Evolutionary conservation across 1,140 invertebrate species (phyloP).

Genomic region (Lamellibrachia luymesi): DNA sequence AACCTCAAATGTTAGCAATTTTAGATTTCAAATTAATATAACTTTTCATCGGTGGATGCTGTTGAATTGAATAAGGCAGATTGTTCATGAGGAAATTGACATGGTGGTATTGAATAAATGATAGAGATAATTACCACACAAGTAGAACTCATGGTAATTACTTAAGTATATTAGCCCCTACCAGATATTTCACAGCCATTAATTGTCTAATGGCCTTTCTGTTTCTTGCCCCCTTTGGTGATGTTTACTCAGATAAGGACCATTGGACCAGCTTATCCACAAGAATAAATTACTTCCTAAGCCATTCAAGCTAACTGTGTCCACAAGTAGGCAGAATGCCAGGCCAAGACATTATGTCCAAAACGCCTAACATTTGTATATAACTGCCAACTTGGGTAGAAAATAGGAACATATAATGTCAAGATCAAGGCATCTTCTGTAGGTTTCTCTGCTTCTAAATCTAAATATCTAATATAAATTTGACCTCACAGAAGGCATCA

Average conservation of each 20-base stretch:
- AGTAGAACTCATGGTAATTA: too few relatives aligned
- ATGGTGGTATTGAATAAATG: neutral
- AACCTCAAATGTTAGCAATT: too few relatives aligned
- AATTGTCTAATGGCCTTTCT: slow-evolving; percentile 12
- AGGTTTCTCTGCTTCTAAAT: too few relatives aligned
- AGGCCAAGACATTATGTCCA: neutral
- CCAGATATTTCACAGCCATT: neutral
- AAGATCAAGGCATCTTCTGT: too few relatives aligned
- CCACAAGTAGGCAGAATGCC: neutral
- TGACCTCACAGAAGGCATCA: too few relatives aligned
- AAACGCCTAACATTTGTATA: neutral
- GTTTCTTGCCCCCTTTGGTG: neutral
- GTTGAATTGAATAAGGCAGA: neutral
- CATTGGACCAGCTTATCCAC: neutral
- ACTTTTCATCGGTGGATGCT: too few relatives aligned
- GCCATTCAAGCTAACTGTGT: neutral
- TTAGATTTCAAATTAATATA: too few relatives aligned
- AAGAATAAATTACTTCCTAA: neutral
- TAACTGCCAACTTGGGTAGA: too few relatives aligned
- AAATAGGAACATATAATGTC: too few relatives aligned
- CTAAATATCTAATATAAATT: too few relatives aligned
- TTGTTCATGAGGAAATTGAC: neutral
- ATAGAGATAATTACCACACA: neutral
- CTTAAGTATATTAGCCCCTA: too few relatives aligned
- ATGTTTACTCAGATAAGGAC: neutral